Evolutionary conservation across 2,797 vertebrate species (phyloP).

Genomic region (Myoxocephalus aenaeus): DNA sequence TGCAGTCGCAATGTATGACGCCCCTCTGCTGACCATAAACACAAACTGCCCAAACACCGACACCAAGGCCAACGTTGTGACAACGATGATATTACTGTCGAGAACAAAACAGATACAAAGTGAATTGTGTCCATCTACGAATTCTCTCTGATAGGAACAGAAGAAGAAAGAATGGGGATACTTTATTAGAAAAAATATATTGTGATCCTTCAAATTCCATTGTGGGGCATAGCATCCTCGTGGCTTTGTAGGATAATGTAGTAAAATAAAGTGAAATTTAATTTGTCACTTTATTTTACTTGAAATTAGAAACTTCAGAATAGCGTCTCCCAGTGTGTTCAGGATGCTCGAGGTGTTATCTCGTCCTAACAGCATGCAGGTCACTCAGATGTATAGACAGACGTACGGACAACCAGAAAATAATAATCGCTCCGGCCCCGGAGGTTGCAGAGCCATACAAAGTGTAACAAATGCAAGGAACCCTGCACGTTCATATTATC

Average conservation of each 20-base stretch:
- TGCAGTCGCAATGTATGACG: background rate
- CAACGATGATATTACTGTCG: background rate
- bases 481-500: background rate
- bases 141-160: background rate
- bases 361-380: background rate
- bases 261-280: background rate
- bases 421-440: background rate
- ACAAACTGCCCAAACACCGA: background rate
- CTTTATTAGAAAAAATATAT: background rate
- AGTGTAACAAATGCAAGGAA: background rate
- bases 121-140: background rate
- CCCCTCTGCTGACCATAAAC: constrained; percentile 23
- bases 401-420: background rate
- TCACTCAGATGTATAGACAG: background rate
- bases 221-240: background rate
- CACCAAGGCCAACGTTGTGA: too few relatives aligned
- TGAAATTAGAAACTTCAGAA: background rate
- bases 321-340: background rate
- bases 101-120: background rate
- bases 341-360: background rate
- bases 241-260: background rate
- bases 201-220: background rate
- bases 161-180: background rate
- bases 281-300: background rate
- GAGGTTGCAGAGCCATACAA: background rate